phyloP scores from a whole-genome alignment of 2,797 vertebrate species.

The Platalea minor region DNA sequence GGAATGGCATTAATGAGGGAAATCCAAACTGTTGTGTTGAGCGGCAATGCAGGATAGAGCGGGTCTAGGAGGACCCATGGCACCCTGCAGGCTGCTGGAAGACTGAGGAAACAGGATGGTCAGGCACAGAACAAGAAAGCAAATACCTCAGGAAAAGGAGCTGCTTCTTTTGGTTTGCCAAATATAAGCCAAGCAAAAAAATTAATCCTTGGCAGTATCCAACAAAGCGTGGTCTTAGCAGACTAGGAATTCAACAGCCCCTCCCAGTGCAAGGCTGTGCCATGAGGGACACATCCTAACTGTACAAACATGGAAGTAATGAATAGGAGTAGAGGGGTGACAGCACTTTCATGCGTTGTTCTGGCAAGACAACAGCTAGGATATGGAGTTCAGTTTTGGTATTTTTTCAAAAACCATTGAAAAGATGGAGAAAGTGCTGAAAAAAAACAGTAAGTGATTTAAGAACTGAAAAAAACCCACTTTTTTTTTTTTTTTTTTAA shows the following conservation, averaged over 20 bases:
- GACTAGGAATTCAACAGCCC: not conserved
- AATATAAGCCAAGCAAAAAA: not conserved
- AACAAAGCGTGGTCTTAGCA: not conserved
- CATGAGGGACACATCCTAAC: not conserved
- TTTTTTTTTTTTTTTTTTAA: not conserved
- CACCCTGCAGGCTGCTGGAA: not conserved
- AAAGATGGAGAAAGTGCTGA: not conserved
- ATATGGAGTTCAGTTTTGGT: not conserved
- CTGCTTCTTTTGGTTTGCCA: not conserved
- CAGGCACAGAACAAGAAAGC: not conserved
- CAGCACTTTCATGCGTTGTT: not conserved
- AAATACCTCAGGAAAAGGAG: not conserved
- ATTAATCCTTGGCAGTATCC: not conserved
- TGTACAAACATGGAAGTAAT: not conserved
- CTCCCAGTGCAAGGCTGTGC: not conserved
- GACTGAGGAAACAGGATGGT: accelerated
- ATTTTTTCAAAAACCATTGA: not conserved
- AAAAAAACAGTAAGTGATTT: not conserved
- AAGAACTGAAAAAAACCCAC: not conserved
- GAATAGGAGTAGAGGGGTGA: not conserved
- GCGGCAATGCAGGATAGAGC: not conserved
- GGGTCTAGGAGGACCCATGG: not conserved
- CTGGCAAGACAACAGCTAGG: not conserved
- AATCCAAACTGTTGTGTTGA: not conserved
- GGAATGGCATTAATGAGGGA: not conserved